A percentile compares a stretch with the other conserved stretches of the same genome.
Evolutionary conservation across 2,797 vertebrate genomes (phyloP).

Genomic region (Poecile montanus): DNA sequence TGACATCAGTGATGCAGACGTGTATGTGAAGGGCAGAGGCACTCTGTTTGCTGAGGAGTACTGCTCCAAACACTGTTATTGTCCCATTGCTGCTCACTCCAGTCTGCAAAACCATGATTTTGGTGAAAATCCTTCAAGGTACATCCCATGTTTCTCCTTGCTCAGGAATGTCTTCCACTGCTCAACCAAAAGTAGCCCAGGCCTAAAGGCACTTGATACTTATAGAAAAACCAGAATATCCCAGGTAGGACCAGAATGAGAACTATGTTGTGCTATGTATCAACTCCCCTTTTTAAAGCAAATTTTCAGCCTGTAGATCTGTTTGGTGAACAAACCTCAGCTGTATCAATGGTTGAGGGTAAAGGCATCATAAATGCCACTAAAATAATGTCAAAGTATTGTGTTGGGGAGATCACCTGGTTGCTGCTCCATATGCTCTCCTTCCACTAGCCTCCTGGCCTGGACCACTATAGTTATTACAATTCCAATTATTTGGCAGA

Average conservation of each 20-base stretch:
- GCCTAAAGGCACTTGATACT: background rate
- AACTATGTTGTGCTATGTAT: fast-evolving
- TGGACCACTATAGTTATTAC: background rate
- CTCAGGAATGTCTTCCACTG: background rate
- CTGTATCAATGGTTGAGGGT: background rate
- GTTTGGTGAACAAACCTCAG: background rate
- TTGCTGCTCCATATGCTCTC: background rate
- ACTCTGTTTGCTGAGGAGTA: background rate
- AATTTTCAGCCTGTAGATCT: background rate
- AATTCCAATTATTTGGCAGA: background rate
- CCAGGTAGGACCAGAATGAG: background rate
- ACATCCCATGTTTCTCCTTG: background rate
- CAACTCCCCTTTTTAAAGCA: background rate
- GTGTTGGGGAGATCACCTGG: background rate
- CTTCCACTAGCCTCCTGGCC: background rate
- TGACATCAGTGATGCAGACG: background rate
- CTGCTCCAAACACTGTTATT: background rate
- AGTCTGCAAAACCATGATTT: background rate
- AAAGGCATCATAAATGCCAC: background rate
- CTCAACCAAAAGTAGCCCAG: background rate
- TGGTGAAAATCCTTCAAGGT: background rate
- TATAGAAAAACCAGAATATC: background rate
- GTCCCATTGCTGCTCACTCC: background rate
- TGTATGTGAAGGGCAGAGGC: background rate
- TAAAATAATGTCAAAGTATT: background rate